Conservation (phyloP, 2,113 vertebrate genomes). For the Atrichornis clamosus region DNA sequence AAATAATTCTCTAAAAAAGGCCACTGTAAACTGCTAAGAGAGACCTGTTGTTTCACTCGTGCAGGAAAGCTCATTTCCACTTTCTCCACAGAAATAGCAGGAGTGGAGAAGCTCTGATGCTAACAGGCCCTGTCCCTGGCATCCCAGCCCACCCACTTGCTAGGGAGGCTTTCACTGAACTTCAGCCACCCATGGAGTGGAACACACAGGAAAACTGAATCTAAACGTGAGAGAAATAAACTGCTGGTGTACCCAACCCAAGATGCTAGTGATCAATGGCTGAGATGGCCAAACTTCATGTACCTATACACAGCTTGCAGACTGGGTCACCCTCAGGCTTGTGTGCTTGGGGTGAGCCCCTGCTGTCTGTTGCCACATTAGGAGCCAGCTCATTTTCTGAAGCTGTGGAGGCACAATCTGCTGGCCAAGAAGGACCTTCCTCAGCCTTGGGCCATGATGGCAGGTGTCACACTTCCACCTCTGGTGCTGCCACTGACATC, state of each 20-base stretch:
- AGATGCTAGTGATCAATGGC: neutral
- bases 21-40: neutral
- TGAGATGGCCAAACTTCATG: neutral
- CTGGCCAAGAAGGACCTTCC: neutral
- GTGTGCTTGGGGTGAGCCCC: neutral
- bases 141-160: neutral
- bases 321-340: neutral
- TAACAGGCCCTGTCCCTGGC: fast-evolving
- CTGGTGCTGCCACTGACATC: neutral
- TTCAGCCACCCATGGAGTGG: neutral
- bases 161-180: neutral
- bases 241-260: neutral
- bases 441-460: neutral
- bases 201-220: neutral
- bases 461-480: neutral
- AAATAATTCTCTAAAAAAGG: neutral
- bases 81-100: neutral
- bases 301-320: neutral
- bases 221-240: neutral
- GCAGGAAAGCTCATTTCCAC: neutral
- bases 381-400: neutral
- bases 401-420: fast-evolving
- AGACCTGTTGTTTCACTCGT: neutral
- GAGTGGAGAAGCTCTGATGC: neutral
- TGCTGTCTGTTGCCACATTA: fast-evolving